Conservation (phyloP, 2,888 invertebrate genomes). For the Lordiphosa fenestrarum region DNA sequence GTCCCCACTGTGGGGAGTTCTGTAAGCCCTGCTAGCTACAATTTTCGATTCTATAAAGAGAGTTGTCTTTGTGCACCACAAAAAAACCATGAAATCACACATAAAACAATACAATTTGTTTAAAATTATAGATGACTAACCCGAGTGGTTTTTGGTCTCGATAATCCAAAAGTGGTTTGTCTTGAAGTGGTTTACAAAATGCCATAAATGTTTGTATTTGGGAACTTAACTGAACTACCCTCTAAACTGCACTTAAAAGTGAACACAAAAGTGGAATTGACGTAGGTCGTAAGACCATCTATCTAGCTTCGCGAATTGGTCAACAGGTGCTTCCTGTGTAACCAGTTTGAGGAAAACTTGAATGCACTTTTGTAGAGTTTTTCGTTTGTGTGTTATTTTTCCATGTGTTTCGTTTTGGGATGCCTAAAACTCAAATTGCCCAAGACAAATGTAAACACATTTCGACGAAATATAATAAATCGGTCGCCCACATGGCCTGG, state of each 20-base stretch:
- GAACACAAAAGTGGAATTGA: conserved; percentile 38
- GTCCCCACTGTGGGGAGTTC: too few relatives aligned
- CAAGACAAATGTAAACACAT: conserved; percentile 25
- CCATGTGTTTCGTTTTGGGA: conserved; percentile 2
- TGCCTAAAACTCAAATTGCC: conserved; percentile 29
- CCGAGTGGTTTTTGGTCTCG: not conserved
- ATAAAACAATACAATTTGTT: too few relatives aligned
- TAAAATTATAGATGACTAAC: too few relatives aligned
- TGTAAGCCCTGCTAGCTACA: too few relatives aligned
- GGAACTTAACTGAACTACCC: too few relatives aligned
- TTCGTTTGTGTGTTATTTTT: conserved; percentile 8
- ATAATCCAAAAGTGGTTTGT: conserved; percentile 1
- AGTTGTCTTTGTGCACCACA: too few relatives aligned
- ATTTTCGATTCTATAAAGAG: too few relatives aligned
- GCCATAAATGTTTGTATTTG: conserved; percentile 1
- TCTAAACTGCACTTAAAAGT: too few relatives aligned
- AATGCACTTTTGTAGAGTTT: conserved; percentile 54
- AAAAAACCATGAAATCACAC: too few relatives aligned
- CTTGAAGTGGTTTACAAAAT: conserved; percentile 17
- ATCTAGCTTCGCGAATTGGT: conserved; percentile 63
- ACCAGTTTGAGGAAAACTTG: conserved; percentile 48
- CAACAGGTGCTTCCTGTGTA: conserved; percentile 41
- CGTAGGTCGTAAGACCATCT: conserved; percentile 66
- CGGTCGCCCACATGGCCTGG: conserved; percentile 11
- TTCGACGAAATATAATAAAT: conserved; percentile 30